Conservation (phyloP, 1,140 invertebrate genomes). For the Drosophila carrolli region DNA sequence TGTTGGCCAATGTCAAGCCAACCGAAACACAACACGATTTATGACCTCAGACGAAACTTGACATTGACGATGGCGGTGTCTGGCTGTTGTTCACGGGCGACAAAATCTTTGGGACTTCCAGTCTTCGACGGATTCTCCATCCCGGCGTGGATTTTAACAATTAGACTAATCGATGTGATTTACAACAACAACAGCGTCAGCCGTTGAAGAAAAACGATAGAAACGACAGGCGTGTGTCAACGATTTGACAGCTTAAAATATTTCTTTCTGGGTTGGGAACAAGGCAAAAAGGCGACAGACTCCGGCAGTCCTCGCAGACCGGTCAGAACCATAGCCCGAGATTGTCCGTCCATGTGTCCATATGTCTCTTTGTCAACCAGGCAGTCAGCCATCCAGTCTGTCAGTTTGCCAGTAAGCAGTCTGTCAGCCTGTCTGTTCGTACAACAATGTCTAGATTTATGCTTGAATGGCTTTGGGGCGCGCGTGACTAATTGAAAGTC, state of each 20-base stretch:
- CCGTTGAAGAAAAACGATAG: conserved; percentile 6
- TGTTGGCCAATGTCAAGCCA: conserved; percentile 10
- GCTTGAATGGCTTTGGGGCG: conserved; percentile 64
- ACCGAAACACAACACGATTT: conserved; percentile 54
- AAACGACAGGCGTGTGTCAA: conserved; percentile 74
- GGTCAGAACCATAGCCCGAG: conserved; percentile 38
- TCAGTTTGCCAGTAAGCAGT: conserved; percentile 50
- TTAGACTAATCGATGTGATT: conserved; percentile 82
- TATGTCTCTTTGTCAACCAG: conserved; percentile 31
- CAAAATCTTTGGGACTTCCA: conserved; percentile 38
- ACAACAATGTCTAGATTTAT: conserved; percentile 82
- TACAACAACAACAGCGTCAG: conserved; percentile 35
- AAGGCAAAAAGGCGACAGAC: conserved; percentile 49
- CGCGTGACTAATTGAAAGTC: conserved; percentile 82
- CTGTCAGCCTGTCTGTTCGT: conserved; percentile 47
- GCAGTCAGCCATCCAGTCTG: conserved; percentile 42
- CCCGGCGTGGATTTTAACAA: conserved; percentile 69
- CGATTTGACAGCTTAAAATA: conserved; percentile 82
- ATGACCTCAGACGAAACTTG: conserved; percentile 71
- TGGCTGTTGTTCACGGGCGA: conserved; percentile 57
- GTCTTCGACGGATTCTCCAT: conserved; percentile 13
- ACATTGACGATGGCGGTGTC: conserved; percentile 58
- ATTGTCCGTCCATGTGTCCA: conserved; percentile 6
- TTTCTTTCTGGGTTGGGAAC: conserved; percentile 49
- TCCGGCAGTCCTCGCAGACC: conserved; percentile 31